A percentile compares a stretch with the other conserved stretches of the same genome.
Evolutionary conservation across 2,113 vertebrate genomes (phyloP).

Genomic region (Dryoscopus gambensis): DNA sequence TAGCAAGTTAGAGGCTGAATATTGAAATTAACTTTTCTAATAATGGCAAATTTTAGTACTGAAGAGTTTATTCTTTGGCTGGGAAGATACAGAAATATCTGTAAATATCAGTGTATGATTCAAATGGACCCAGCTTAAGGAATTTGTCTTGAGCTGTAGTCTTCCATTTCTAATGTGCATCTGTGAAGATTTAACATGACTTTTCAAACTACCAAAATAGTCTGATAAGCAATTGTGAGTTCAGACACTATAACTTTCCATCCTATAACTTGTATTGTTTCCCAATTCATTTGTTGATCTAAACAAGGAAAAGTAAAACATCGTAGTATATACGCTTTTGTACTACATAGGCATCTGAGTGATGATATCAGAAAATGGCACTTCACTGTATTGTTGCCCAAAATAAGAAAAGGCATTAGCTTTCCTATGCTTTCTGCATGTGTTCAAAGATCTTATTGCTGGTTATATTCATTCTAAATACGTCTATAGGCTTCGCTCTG

Average conservation of each 20-base stretch:
- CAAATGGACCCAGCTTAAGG: conserved; percentile 56
- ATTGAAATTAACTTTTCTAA: background rate
- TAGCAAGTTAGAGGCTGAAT: background rate
- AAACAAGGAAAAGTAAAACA: background rate
- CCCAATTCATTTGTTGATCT: conserved; percentile 10
- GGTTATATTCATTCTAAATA: background rate
- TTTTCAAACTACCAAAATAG: conserved; percentile 27
- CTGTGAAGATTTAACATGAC: conserved; percentile 52
- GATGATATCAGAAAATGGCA: background rate
- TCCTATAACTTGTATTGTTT: conserved; percentile 36
- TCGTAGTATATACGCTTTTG: background rate
- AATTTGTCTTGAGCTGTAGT: conserved; percentile 48
- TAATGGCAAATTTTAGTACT: background rate
- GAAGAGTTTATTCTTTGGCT: background rate
- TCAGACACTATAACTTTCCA: conserved; percentile 17
- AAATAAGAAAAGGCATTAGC: background rate
- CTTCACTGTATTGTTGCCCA: background rate
- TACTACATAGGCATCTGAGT: background rate
- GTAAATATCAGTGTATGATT: conserved; percentile 2
- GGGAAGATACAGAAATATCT: background rate
- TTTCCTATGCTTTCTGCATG: background rate
- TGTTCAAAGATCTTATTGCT: background rate
- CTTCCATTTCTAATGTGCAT: conserved; percentile 41
- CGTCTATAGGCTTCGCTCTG: background rate
- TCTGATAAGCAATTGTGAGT: conserved; percentile 50